Evolutionary conservation across 1,140 invertebrate genomes (phyloP), one percentile per base, ranked within the genome.

Genomic region (Leptinotarsa texana): DNA sequence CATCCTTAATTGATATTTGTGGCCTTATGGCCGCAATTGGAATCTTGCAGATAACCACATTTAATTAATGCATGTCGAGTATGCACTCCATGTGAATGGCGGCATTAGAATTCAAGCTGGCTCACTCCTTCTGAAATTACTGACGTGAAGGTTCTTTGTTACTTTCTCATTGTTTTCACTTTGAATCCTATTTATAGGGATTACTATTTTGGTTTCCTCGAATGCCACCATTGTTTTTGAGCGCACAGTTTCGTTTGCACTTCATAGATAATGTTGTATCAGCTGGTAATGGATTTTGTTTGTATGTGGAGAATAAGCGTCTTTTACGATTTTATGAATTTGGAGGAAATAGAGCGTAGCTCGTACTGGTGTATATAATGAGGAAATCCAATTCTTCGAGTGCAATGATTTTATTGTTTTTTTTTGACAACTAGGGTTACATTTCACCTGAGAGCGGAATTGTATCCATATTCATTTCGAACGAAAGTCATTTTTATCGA

Each of bases 1-100:
- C 79, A 81, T 79, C 81, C 83, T 83, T 84, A 84, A 84, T 84
- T 84, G 83, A 83, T 84, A 84, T 84, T 84, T 83, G 83, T 82
- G 83, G 83, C 81, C 81, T 81, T 82, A 81, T 77, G 81, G 79
- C 79, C 80, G 76, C 82, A 82, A 83, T 83, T 80, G 83, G 81
- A 84, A 84, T 84, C 83, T 83, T 84, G 83, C 83, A 84, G 83
- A 84, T 84, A 84, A 84, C 83, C 81, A 77, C 79, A 69, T 83
- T 83, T 84, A 84, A 84, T 84, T 84, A 84, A 84, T 84, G 80
- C 78, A 79, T 74, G 80, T 79, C 69, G 78, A 82, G 78, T 78
- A 65, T 80, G 78, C 77, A 79, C 62, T 65, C 27, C 71, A 73
- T 63, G 71, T 63, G 71, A 73, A 73, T 73, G 5, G 71, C 62